A percentile compares a stretch with the other conserved stretches of the same genome.
phyloP scores from a whole-genome alignment of 1,140 invertebrate genomes.

The Sesamia nonagrioides region DNA sequence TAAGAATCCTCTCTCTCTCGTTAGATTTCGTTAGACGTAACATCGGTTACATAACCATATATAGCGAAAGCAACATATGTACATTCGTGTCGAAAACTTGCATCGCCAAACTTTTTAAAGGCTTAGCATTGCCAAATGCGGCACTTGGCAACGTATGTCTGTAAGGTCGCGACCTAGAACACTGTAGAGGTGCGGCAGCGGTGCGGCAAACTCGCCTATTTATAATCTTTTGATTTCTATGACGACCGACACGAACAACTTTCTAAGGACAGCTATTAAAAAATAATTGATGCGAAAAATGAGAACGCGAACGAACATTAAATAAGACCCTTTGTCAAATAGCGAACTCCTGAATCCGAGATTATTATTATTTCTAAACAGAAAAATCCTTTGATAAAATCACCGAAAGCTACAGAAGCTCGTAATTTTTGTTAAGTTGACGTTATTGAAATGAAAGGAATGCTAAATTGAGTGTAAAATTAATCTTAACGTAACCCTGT shows the following conservation, averaged over 20 bases:
- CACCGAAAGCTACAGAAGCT: constrained; percentile 11
- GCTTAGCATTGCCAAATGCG: constrained; percentile 41
- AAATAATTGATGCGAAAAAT: constrained; percentile 43
- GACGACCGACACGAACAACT: constrained; percentile 27
- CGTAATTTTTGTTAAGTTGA: constrained; percentile 24
- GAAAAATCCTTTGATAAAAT: constrained; percentile 35
- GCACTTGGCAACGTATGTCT: constrained; percentile 29
- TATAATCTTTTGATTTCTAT: constrained; percentile 32
- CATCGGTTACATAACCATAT: constrained; percentile 17
- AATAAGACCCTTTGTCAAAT: constrained; percentile 43
- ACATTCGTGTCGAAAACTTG: constrained; percentile 15
- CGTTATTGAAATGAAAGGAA: constrained; percentile 34
- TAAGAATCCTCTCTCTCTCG: background rate
- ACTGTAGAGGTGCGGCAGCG: constrained; percentile 40
- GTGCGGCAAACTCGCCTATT: constrained; percentile 43
- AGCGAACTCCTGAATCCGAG: constrained; percentile 34
- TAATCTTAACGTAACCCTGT: constrained; percentile 21
- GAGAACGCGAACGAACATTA: constrained; percentile 28
- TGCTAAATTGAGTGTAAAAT: constrained; percentile 43
- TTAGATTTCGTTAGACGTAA: background rate
- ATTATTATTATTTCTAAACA: constrained; percentile 27
- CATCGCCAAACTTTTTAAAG: constrained; percentile 37
- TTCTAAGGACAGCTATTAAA: constrained; percentile 28
- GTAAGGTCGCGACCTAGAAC: constrained; percentile 45
- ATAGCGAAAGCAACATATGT: constrained; percentile 22